Evolutionary conservation across 1,140 invertebrate species (phyloP).

Genomic region (Harlomillsia oculata): DNA sequence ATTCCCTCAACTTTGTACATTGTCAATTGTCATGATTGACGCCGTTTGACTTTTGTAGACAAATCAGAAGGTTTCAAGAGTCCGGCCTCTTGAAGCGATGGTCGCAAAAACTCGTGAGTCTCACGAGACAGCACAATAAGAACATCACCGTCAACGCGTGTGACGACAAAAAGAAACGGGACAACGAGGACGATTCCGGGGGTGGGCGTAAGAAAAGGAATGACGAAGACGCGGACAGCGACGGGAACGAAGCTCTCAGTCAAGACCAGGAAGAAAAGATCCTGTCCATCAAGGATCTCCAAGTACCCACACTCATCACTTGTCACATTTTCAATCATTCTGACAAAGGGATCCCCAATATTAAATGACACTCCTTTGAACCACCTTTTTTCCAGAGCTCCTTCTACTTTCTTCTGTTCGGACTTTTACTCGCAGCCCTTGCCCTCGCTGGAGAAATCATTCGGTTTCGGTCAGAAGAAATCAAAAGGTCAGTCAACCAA

Average conservation of each 20-base stretch:
- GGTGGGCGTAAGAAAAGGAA: too few relatives aligned
- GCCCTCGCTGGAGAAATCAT: constrained; percentile 19
- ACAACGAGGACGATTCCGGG: not conserved
- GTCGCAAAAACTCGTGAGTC: constrained; percentile 41
- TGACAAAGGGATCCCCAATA: too few relatives aligned
- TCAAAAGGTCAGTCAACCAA: too few relatives aligned
- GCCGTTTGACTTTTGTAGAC: constrained; percentile 6
- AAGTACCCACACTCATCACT: constrained; percentile 15
- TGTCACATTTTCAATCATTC: not conserved
- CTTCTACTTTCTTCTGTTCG: constrained; percentile 26
- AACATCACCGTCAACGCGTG: constrained; percentile 3
- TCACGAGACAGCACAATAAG: constrained; percentile 25
- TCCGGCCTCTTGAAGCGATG: constrained; percentile 66
- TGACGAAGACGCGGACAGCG: constrained; percentile 5
- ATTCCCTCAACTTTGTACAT: not conserved
- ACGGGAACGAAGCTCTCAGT: not conserved
- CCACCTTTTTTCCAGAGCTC: constrained; percentile 29
- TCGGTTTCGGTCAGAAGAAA: too few relatives aligned
- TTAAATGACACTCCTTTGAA: too few relatives aligned
- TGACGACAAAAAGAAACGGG: not conserved
- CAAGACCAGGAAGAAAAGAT: constrained; percentile 19
- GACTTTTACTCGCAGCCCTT: constrained; percentile 15
- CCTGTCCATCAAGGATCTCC: constrained; percentile 25
- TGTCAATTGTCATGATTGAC: not conserved
- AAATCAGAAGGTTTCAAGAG: constrained; percentile 55